Evolutionary conservation across 2,113 vertebrate genomes (phyloP).

Genomic region (Rhinichthys klamathensis): DNA sequence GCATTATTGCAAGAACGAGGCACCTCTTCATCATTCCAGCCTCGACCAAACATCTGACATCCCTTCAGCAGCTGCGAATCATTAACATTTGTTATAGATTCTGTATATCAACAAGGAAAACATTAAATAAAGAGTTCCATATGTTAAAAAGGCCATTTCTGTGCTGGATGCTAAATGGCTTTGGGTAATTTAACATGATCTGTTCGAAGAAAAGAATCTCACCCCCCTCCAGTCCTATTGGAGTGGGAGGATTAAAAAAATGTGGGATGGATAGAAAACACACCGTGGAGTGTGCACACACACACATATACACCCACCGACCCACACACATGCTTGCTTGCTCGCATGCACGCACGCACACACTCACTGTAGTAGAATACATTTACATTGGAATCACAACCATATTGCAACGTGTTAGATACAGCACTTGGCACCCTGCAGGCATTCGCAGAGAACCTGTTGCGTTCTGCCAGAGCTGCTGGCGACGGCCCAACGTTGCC

Average conservation of each 20-base stretch:
- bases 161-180: slow-evolving; percentile 89
- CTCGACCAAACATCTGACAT: slow-evolving; percentile 61
- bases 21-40: slow-evolving; percentile 53
- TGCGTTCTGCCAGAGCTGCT: slow-evolving; percentile 73
- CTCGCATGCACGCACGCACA: rapidly evolving
- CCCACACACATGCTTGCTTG: too few species aligned
- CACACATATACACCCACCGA: neutral
- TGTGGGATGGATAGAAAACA: slow-evolving; percentile 75
- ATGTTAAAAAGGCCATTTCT: slow-evolving; percentile 86
- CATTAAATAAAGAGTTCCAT: slow-evolving; percentile 88
- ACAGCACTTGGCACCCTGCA: slow-evolving; percentile 69
- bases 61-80: slow-evolving; percentile 86
- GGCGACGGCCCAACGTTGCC: slow-evolving; percentile 64
- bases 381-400: slow-evolving; percentile 83
- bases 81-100: slow-evolving; percentile 93
- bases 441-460: slow-evolving; percentile 70
- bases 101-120: slow-evolving; percentile 88
- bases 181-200: slow-evolving; percentile 89
- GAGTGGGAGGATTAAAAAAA: slow-evolving; percentile 68
- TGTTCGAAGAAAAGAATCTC: slow-evolving; percentile 83
- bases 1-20: slow-evolving; percentile 15
- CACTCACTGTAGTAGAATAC: slow-evolving; percentile 77
- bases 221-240: slow-evolving; percentile 65
- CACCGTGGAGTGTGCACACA: slow-evolving; percentile 22
- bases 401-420: slow-evolving; percentile 68